Conservation (phyloP, 2,888 invertebrate genomes). For the Falcaria lacertinaria region DNA sequence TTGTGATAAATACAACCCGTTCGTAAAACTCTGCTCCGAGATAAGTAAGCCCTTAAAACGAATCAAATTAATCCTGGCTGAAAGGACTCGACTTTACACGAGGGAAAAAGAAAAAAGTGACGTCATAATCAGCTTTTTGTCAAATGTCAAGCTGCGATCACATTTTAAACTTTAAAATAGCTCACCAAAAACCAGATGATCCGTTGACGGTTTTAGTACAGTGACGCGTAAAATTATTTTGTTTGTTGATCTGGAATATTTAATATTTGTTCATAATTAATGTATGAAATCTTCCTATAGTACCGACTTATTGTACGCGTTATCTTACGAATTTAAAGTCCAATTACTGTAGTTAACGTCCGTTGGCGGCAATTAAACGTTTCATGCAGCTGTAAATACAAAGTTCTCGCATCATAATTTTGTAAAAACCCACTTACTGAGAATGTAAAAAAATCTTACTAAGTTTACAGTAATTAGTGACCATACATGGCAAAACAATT, state of each 20-base stretch:
- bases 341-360: constrained; percentile 72
- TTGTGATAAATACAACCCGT: constrained; percentile 75
- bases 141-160: constrained; percentile 68
- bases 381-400: constrained; percentile 73
- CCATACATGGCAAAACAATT: constrained; percentile 59
- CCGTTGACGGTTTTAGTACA: constrained; percentile 16
- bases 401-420: constrained; percentile 62
- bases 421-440: constrained; percentile 63
- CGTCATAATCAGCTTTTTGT: constrained; percentile 79
- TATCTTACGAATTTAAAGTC: constrained; percentile 64
- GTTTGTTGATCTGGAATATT: constrained; percentile 1
- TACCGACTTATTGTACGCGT: constrained; percentile 38
- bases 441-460: constrained; percentile 66
- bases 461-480: constrained; percentile 70
- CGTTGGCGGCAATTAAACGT: constrained; percentile 67
- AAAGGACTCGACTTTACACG: constrained; percentile 57
- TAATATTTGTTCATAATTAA: constrained; percentile 4
- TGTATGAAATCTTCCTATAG: constrained; percentile 5
- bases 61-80: constrained; percentile 74
- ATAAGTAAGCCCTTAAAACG: constrained; percentile 77
- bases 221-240: constrained; percentile 8
- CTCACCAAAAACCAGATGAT: constrained; percentile 49
- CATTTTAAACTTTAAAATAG: constrained; percentile 69
- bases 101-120: constrained; percentile 63
- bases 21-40: constrained; percentile 61